phyloP scores from a whole-genome alignment of 1,140 invertebrate genomes.

The Micrasema longulum region DNA sequence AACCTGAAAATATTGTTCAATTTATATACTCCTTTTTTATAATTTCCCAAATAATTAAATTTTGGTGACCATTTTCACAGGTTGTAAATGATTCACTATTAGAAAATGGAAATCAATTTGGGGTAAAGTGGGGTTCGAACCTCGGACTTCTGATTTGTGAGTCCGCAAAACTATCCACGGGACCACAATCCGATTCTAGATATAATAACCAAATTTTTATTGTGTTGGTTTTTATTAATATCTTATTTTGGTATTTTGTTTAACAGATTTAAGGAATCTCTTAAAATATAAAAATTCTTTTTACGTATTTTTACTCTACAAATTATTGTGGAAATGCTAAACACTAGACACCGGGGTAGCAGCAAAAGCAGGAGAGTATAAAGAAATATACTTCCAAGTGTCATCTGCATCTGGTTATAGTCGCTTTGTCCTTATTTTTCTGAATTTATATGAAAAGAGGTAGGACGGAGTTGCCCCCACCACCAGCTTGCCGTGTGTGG shows the following conservation, averaged over 20 bases:
- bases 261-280: background rate
- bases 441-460: no score
- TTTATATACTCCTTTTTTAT: no score
- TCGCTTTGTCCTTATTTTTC: conserved; percentile 12
- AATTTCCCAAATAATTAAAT: no score
- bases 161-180: no score
- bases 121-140: no score
- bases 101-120: no score
- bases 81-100: no score
- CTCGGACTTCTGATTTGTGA: no score
- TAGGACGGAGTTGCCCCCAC: no score
- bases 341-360: background rate
- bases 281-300: background rate
- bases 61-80: background rate
- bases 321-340: background rate
- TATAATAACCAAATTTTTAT: background rate
- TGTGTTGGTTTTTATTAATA: background rate
- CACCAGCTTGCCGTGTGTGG: no score
- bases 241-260: background rate
- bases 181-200: no score
- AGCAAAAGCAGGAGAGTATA: conserved; percentile 6
- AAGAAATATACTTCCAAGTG: background rate
- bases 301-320: background rate
- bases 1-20: no score
- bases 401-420: conserved; percentile 28